Base-by-base conservation (phyloP, 2,113 vertebrate species). In the Euleptes europaea region DNA sequence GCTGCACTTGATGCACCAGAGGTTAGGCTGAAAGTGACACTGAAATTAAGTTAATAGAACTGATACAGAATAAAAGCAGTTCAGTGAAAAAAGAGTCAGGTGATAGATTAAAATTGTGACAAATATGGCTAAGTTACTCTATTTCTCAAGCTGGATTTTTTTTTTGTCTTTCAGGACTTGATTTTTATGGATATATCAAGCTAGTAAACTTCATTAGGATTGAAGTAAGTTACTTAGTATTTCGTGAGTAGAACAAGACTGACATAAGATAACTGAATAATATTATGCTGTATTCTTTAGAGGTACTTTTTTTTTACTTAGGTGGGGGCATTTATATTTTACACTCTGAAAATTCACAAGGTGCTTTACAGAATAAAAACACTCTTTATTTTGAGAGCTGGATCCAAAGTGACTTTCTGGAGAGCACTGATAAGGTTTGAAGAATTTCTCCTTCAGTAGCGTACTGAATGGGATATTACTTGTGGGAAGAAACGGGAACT, bases 141-240 rank as follows among this genome's bases (percentile, higher is more conserved):
- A 35, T 35, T 33, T n/a, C 31, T 69, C 14, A 17, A n/a, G n/a
- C 15, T 69, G 21, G 70, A 42, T 21, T 66, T 5, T 31, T 26
- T 0, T 67, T 49, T 51, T 83, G 60, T 13, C 47, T 91, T 82
- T 17, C 74, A 99, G 99, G 95, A 89, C 97, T 99, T 77, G 97
- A 99, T 80, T 98, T 98, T 95, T 99, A 99, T 88, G 97, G 98
- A 71, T 99, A 98, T 75, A 91, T 99, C 89, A 99, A 98, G 84
- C 95, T 99, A 92, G 97, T 99, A 93, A 99, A 99, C 96, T 99
- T 97, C 80, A 94, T 99, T 84, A 97, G 99, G 51, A 93, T 94
- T 81, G 96, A 96, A 86, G 99, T 99, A 94, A 95, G 98, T 96
- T 66, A 72, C 12, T 35, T 63, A 31, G 1, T 84, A 4, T 82